These are phyloP conservation scores for Lethenteron camtschaticum DNA, from an alignment of 2,113 vertebrate genomes.

Conservation along the genomic window DNA sequence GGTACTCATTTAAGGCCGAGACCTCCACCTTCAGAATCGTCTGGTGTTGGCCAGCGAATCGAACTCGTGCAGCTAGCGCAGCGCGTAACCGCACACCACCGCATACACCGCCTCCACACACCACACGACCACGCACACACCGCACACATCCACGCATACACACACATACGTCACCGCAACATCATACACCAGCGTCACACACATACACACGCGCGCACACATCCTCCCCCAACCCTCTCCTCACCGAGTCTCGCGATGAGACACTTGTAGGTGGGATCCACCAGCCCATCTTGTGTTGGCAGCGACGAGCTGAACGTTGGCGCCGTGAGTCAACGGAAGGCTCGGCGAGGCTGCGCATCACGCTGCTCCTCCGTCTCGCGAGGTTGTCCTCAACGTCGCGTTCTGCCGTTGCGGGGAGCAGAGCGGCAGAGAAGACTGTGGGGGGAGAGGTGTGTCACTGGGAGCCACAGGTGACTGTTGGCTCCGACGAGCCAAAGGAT, in stretches of 20 bases:
- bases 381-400: neutral
- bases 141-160: no score
- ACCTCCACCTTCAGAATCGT: no score
- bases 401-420: neutral
- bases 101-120: no score
- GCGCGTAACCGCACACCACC: no score
- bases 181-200: no score
- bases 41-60: no score
- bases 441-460: neutral
- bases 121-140: no score
- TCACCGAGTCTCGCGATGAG: conserved; percentile 6
- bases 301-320: conserved; percentile 1
- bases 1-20: no score
- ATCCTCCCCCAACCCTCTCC: neutral
- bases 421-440: neutral
- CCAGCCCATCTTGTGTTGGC: conserved; percentile 4
- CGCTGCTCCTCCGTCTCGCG: neutral
- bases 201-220: no score
- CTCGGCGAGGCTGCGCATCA: neutral
- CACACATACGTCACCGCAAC: no score
- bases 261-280: neutral
- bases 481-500: neutral
- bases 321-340: neutral
- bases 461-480: neutral
- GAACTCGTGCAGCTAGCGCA: no score